Base-by-base conservation (phyloP, 2,113 vertebrate genomes). In the Poeciliopsis occidentalis region DNA sequence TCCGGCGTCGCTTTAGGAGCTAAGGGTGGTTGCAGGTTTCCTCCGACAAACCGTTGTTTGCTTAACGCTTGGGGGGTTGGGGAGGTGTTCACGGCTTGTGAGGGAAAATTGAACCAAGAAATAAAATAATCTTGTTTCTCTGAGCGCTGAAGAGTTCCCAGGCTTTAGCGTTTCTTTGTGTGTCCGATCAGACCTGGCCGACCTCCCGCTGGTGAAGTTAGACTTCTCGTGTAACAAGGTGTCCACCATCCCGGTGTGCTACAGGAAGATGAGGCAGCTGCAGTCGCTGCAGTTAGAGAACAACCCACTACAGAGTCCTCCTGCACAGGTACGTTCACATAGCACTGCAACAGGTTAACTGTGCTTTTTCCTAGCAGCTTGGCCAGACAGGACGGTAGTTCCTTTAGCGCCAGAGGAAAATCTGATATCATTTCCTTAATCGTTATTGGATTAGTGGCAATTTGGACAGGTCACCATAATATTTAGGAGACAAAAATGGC, bases 161-260 rank as follows among this genome's bases (percentile, higher is more conserved):
- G 8, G n/a, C 24, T 12, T 60, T n/a, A 8, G 32, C 4, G 2
- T 77, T 30, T n/a, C 2, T 67, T 11, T 79, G 22, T 76, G 32
- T 71, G 8, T 41, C 24, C 13, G 69, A 93, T 77, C 93, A 99
- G 97, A 98, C 87, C 89, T 99, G 88, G 96, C 96, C 60, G 95
- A 95, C 32, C 96, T 99, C 84, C 97, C 97, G 67, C 93, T 99
- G 94, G 97, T 99, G 68, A 98, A 96, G 92, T 96, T 99, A 26
- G 96, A 99, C 90, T 96, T 99, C 91, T 98, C 97, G 89, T 98
- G 97, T 92, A 98, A 99, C 95, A 97, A 98, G 91, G 96, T 99
- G 77, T 96, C 97, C 8, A 95, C 94, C 85, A 97, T 99, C 91
- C 97, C 97, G 3, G 92, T 97, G 84, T 96, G 96, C 86, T 99